These are phyloP conservation scores for Mormyrops boulengeri DNA, from an alignment of 2,797 vertebrate species.

Conservation along the genomic window DNA sequence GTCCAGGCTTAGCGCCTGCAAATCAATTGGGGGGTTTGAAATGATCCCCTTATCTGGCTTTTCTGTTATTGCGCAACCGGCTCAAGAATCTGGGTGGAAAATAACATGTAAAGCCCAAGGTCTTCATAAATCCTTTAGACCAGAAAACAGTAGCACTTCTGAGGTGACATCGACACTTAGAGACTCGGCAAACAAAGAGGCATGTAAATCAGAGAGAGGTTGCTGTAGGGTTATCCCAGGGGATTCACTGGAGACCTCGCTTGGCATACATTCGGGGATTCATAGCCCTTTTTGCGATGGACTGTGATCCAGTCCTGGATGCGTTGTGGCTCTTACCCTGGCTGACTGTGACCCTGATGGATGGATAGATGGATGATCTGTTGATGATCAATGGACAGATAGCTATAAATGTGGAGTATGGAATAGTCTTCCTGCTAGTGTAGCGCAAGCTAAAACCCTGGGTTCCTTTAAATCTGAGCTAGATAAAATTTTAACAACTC, in stretches of 20 bases:
- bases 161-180: background rate
- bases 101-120: background rate
- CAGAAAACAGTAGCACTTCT: background rate
- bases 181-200: background rate
- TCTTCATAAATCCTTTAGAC: conserved; percentile 8
- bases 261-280: background rate
- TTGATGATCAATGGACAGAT: background rate
- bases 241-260: background rate
- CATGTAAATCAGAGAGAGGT: background rate
- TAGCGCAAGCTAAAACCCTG: too few relatives aligned
- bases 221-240: background rate
- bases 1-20: background rate
- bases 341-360: background rate
- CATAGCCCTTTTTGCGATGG: background rate
- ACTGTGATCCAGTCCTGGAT: background rate
- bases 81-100: background rate
- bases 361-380: background rate
- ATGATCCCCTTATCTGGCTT: conserved; percentile 5
- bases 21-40: background rate
- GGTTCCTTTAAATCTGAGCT: too few relatives aligned
- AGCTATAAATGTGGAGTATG: background rate
- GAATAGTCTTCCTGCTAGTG: too few relatives aligned
- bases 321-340: background rate
- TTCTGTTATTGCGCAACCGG: background rate
- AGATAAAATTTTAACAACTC: too few relatives aligned